Evolutionary conservation across 2,888 invertebrate species (phyloP).

Genomic region (Lepidochrysops patricia): DNA sequence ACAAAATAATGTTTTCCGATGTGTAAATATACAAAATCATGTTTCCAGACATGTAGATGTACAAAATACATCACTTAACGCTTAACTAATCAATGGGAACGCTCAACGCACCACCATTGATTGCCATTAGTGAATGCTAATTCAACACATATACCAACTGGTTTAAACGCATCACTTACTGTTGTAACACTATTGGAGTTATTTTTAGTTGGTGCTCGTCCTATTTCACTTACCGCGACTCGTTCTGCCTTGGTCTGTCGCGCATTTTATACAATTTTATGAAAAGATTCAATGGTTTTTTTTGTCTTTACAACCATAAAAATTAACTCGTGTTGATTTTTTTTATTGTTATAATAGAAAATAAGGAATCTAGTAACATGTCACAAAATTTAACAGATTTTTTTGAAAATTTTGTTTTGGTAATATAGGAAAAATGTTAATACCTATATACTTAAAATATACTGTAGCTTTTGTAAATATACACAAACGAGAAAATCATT

Average conservation of each 20-base stretch:
- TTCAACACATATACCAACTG: slow-evolving; percentile 30
- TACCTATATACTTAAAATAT: too few relatives aligned
- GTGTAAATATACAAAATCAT: too few relatives aligned
- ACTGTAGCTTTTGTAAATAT: too few relatives aligned
- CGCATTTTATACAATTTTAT: not conserved
- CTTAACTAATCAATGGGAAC: slow-evolving; percentile 26
- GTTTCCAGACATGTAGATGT: not conserved
- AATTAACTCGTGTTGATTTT: too few relatives aligned
- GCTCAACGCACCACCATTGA: slow-evolving; percentile 22
- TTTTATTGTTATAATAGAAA: too few relatives aligned
- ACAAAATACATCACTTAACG: slow-evolving; percentile 22
- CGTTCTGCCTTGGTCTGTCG: slow-evolving; percentile 25
- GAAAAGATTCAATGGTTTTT: not conserved
- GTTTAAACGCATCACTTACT: slow-evolving; percentile 30
- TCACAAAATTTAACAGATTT: too few relatives aligned
- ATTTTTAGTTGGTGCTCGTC: slow-evolving; percentile 3
- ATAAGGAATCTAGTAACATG: too few relatives aligned
- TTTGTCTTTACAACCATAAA: not conserved
- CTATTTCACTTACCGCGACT: not conserved
- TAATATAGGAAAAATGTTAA: too few relatives aligned
- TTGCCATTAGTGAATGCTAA: slow-evolving; percentile 25
- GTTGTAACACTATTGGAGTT: not conserved
- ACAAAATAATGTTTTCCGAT: not conserved
- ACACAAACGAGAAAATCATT: too few relatives aligned
- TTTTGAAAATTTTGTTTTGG: too few relatives aligned